Evolutionary conservation across 2,888 invertebrate genomes (phyloP).

Genomic region (Cylindroiulus punctatus): DNA sequence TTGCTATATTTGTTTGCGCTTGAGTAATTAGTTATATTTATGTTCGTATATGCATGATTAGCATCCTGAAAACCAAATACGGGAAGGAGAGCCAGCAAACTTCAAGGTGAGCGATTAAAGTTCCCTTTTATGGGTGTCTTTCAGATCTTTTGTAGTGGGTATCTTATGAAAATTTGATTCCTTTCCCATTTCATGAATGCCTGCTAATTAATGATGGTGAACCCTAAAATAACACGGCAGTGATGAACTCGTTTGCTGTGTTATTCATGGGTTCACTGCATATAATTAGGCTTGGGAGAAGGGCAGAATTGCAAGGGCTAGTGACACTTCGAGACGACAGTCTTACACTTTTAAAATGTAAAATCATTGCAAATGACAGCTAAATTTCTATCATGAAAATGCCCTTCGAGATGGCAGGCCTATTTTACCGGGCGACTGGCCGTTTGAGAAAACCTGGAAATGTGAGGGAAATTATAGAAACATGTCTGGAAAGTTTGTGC

Average conservation of each 20-base stretch:
- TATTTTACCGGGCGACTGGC: too few relatives aligned
- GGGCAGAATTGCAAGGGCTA: background rate
- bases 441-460: too few relatives aligned
- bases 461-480: too few relatives aligned
- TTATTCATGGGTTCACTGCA: background rate
- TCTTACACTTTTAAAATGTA: background rate
- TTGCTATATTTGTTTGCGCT: slow-evolving; percentile 49
- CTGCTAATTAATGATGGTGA: background rate
- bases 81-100: background rate
- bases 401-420: too few relatives aligned
- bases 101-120: background rate
- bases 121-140: background rate
- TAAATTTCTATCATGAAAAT: too few relatives aligned
- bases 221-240: background rate
- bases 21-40: slow-evolving; percentile 52
- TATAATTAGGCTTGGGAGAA: background rate
- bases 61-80: slow-evolving; percentile 48
- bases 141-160: background rate
- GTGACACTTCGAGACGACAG: slow-evolving; percentile 5
- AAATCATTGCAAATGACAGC: too few relatives aligned
- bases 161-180: background rate
- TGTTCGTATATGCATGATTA: slow-evolving; percentile 52
- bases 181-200: background rate
- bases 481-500: too few relatives aligned
- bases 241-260: background rate